These are phyloP conservation scores for Amitus sp. DNA, from an alignment of 2,888 invertebrate genomes.

Conservation along the genomic window DNA sequence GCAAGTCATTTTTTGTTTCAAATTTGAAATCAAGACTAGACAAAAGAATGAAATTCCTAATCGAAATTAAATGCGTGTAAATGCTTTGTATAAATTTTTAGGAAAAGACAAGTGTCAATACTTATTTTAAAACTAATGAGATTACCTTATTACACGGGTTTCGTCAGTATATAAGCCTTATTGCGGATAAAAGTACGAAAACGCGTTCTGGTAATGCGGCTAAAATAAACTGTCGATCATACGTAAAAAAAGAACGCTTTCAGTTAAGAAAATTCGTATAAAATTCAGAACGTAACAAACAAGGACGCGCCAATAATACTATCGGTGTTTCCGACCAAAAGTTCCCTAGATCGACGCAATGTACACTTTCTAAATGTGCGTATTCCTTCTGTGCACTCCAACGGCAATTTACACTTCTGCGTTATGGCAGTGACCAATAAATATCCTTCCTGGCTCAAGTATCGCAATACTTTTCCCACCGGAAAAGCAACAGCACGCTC, in stretches of 20 bases:
- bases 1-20: too few relatives aligned
- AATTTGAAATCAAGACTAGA: too few relatives aligned
- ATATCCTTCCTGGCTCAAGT: constrained; percentile 22
- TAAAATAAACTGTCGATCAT: constrained; percentile 21
- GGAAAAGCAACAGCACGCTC: too few relatives aligned
- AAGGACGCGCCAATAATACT: background rate
- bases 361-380: constrained; percentile 47
- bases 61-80: too few relatives aligned
- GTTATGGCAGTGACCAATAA: constrained; percentile 19
- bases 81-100: too few relatives aligned
- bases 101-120: constrained; percentile 18
- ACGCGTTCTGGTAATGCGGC: too few relatives aligned
- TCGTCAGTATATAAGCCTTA: too few relatives aligned
- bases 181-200: too few relatives aligned
- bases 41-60: too few relatives aligned
- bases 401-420: constrained; percentile 9
- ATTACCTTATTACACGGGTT: constrained; percentile 16
- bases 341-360: background rate
- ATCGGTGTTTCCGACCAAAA: background rate
- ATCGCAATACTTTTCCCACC: constrained; percentile 18
- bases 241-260: constrained; percentile 19
- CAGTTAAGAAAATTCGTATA: constrained; percentile 21
- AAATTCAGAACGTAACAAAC: background rate
- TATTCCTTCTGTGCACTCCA: constrained; percentile 46
- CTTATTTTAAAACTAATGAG: constrained; percentile 40